These are phyloP conservation scores for Decapterus maruadsi DNA, from an alignment of 2,797 vertebrate genomes.

Conservation along the genomic window DNA sequence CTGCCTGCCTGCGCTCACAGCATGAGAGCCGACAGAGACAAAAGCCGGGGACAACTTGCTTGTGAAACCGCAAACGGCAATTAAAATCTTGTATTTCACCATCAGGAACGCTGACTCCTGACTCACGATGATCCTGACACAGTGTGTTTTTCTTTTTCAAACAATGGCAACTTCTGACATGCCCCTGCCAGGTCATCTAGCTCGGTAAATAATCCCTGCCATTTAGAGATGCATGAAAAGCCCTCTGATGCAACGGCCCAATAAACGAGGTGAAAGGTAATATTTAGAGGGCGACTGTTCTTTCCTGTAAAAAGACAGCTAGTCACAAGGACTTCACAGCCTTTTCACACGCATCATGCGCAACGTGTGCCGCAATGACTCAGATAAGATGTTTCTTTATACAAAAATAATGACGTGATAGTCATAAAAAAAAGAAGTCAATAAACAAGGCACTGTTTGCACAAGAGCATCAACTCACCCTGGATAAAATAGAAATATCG, in stretches of 20 bases:
- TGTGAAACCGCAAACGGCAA: slow-evolving; percentile 76
- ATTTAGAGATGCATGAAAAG: slow-evolving; percentile 53
- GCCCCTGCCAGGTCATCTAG: slow-evolving; percentile 57
- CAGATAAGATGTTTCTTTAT: slow-evolving; percentile 37
- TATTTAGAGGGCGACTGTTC: slow-evolving; percentile 46
- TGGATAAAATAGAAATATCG: neutral
- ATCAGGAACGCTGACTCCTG: slow-evolving; percentile 62
- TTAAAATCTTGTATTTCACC: slow-evolving; percentile 78
- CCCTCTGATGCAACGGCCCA: slow-evolving; percentile 29
- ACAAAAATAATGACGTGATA: slow-evolving; percentile 58
- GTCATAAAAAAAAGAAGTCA: slow-evolving; percentile 21
- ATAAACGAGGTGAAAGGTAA: slow-evolving; percentile 70
- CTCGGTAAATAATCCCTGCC: slow-evolving; percentile 63
- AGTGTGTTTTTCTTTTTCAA: slow-evolving; percentile 53
- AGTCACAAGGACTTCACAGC: slow-evolving; percentile 15
- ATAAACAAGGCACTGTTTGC: slow-evolving; percentile 39
- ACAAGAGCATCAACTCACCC: slow-evolving; percentile 36
- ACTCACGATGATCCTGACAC: slow-evolving; percentile 53
- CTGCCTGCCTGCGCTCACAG: slow-evolving; percentile 64
- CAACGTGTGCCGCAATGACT: slow-evolving; percentile 61
- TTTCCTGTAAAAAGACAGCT: slow-evolving; percentile 7
- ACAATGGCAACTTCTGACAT: slow-evolving; percentile 75
- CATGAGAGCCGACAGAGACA: slow-evolving; percentile 52
- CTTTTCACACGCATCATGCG: slow-evolving; percentile 21
- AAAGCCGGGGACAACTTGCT: slow-evolving; percentile 57